Evolutionary conservation across 2,797 vertebrate species (phyloP).

Genomic region (Anguilla anguilla): DNA sequence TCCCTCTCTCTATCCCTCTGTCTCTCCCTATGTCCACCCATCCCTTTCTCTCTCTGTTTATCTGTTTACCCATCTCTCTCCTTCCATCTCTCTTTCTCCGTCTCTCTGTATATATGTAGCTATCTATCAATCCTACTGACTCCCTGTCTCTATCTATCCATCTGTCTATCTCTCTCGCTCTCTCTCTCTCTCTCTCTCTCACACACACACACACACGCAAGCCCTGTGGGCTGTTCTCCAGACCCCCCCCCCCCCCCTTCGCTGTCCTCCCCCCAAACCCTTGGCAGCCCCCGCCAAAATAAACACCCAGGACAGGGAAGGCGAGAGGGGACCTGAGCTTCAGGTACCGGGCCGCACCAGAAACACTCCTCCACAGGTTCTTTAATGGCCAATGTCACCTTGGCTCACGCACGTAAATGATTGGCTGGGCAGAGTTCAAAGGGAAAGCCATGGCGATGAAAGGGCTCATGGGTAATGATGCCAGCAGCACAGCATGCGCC

Average conservation of each 20-base stretch:
- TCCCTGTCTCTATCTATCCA: constrained; percentile 12
- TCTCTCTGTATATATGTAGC: too few species aligned
- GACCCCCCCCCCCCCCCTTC: background rate
- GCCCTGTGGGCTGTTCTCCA: background rate
- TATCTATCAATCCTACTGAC: constrained; percentile 43
- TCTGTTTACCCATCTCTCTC: constrained; percentile 29
- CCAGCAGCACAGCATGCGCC: background rate
- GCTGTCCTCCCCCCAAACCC: background rate
- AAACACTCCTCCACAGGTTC: background rate
- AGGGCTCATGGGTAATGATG: background rate
- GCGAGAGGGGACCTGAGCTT: background rate
- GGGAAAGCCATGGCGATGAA: background rate
- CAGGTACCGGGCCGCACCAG: background rate
- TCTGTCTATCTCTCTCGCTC: background rate
- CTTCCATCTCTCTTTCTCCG: too few species aligned
- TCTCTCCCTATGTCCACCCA: background rate
- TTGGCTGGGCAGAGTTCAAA: constrained; percentile 9
- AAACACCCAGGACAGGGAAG: background rate
- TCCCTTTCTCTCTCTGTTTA: too few species aligned
- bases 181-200: constrained; percentile 38
- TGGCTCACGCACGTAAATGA: constrained; percentile 16
- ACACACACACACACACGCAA: background rate
- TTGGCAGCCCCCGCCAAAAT: background rate
- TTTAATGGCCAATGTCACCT: constrained; percentile 37
- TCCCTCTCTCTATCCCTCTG: constrained; percentile 33